Evolutionary conservation across 2,888 invertebrate species (phyloP).

Genomic region (Gisinianus flammeolus): DNA sequence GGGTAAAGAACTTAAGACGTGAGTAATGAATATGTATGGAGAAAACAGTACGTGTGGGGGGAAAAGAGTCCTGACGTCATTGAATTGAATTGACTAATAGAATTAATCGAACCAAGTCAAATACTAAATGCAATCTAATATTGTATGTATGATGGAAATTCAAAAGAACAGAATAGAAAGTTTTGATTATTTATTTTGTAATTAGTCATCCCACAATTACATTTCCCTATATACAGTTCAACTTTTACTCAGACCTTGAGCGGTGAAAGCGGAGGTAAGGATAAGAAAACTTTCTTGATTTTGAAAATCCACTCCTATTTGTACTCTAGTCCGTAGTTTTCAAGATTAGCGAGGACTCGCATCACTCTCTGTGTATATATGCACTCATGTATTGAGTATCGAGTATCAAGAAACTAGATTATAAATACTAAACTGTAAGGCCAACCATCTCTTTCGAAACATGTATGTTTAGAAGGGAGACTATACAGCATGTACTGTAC

Average conservation of each 20-base stretch:
- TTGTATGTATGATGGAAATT: not conserved
- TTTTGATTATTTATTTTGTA: conserved; percentile 34
- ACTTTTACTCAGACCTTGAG: not conserved
- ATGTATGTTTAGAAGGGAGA: not conserved
- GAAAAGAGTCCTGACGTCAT: not conserved
- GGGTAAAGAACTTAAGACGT: too few species aligned
- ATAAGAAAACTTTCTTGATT: too few species aligned
- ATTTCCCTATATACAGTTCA: conserved; percentile 10
- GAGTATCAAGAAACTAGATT: too few species aligned
- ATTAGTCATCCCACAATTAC: conserved; percentile 31
- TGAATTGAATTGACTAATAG: not conserved
- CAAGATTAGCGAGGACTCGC: too few species aligned
- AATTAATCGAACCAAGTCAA: not conserved
- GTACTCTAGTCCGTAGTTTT: too few species aligned
- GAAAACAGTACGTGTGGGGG: too few species aligned
- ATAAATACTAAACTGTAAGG: too few species aligned
- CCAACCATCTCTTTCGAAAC: too few species aligned
- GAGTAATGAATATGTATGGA: too few species aligned
- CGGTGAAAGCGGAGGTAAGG: not conserved
- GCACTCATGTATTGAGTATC: too few species aligned
- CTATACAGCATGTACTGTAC: not conserved
- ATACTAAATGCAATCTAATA: not conserved
- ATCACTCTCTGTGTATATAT: too few species aligned
- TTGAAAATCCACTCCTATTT: too few species aligned
- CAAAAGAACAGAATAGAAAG: conserved; percentile 2